Percentiles rank a stretch among this genome's conserved stretches.
Evolutionary conservation across 1,140 invertebrate species (phyloP).

Genomic region (Epicauta chinensis): DNA sequence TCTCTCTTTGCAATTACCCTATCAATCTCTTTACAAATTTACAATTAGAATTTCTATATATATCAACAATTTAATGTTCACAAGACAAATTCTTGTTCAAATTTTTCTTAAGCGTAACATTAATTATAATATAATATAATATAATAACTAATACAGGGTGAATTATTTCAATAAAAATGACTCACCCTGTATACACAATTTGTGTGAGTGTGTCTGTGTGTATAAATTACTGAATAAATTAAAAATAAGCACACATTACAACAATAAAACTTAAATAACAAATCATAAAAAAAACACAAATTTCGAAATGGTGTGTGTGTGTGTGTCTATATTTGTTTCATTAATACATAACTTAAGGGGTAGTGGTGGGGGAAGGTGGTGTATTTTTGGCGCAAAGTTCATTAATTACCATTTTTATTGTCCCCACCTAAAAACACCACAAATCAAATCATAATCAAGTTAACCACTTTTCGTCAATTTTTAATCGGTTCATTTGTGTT

Average conservation of each 20-base stretch:
- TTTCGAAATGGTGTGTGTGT: constrained; percentile 17
- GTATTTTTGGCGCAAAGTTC: too few relatives aligned
- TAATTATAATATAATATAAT: neutral
- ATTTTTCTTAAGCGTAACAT: constrained; percentile 1
- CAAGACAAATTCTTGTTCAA: too few relatives aligned
- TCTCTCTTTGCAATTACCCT: too few relatives aligned
- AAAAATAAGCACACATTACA: constrained; percentile 32
- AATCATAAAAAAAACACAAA: constrained; percentile 21
- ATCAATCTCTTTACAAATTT: neutral
- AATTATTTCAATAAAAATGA: too few relatives aligned
- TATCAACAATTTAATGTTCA: neutral
- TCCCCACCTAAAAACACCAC: constrained; percentile 32
- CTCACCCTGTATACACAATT: too few relatives aligned
- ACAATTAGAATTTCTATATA: constrained; percentile 10
- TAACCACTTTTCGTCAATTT: neutral
- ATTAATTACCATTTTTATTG: constrained; percentile 36
- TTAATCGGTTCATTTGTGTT: neutral
- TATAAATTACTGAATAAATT: constrained; percentile 27
- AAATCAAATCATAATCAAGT: neutral
- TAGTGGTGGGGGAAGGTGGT: too few relatives aligned
- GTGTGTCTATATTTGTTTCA: too few relatives aligned
- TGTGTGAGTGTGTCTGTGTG: too few relatives aligned
- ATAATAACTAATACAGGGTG: too few relatives aligned
- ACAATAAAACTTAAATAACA: constrained; percentile 33
- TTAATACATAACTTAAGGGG: too few relatives aligned